These are phyloP conservation scores for Embiotoca jacksoni DNA, from an alignment of 2,113 vertebrate species.

Conservation along the genomic window DNA sequence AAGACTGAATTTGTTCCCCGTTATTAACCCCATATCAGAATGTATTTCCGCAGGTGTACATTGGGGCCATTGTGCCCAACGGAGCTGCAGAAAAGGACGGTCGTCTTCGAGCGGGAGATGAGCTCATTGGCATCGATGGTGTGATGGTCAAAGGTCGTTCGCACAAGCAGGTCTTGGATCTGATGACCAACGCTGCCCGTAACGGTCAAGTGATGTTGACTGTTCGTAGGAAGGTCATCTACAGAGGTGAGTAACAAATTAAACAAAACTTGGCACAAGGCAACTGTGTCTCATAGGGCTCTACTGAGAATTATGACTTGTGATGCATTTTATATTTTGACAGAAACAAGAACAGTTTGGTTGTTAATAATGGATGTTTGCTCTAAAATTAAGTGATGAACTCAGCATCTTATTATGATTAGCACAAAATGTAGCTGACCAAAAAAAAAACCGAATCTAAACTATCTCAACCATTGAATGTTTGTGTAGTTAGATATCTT, in stretches of 20 bases:
- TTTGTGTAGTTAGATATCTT: background rate
- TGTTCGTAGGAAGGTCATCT: constrained; percentile 91
- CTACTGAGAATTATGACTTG: background rate
- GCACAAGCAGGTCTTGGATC: constrained; percentile 96
- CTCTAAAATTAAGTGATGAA: background rate
- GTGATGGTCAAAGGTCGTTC: constrained; percentile 94
- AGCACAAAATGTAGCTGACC: background rate
- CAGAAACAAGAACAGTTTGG: background rate
- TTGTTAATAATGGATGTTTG: background rate
- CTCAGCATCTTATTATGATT: background rate
- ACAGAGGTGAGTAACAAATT: constrained; percentile 83
- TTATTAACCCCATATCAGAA: constrained; percentile 64
- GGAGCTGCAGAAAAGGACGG: constrained; percentile 96
- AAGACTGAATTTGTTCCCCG: background rate
- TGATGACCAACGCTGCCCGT: constrained; percentile 96
- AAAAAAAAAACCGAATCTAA: background rate
- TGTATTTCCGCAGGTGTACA: constrained; percentile 90
- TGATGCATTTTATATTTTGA: background rate
- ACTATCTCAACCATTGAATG: too few species aligned
- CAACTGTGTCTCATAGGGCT: background rate
- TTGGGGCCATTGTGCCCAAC: constrained; percentile 94
- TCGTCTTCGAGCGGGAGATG: constrained; percentile 92
- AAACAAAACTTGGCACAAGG: background rate
- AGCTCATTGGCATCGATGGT: constrained; percentile 96
- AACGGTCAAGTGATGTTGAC: constrained; percentile 95